These are phyloP conservation scores for Eulemur coronatus DNA, from an alignment of 2,797 vertebrate species.

Conservation along the genomic window DNA sequence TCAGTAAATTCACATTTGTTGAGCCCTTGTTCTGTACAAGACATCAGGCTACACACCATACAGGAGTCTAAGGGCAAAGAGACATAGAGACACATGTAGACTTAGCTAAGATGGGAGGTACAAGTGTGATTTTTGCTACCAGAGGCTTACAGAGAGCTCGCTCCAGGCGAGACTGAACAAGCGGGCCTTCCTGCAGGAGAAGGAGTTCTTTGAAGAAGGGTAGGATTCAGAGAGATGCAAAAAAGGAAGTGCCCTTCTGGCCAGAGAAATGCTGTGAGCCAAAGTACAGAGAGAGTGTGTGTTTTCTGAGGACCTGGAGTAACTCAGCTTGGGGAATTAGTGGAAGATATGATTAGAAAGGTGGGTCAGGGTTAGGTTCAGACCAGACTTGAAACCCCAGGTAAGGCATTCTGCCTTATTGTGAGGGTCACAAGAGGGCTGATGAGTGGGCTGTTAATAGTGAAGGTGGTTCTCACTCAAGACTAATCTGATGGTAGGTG, in stretches of 20 bases:
- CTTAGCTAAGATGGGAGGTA: neutral
- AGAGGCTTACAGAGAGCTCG: neutral
- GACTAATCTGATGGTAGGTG: neutral
- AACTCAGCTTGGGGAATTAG: neutral
- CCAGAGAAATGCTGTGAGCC: neutral
- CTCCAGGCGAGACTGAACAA: neutral
- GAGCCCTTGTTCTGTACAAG: neutral
- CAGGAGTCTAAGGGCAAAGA: neutral
- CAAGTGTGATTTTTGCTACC: neutral
- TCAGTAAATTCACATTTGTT: neutral
- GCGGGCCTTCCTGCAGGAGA: neutral
- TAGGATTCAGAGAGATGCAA: neutral
- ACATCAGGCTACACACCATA: neutral
- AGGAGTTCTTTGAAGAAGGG: neutral
- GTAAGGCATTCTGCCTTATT: neutral
- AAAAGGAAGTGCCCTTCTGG: neutral
- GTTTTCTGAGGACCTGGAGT: neutral
- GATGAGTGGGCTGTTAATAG: neutral
- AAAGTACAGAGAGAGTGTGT: neutral
- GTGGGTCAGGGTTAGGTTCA: neutral
- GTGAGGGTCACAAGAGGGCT: neutral
- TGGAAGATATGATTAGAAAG: neutral
- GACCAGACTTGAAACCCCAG: neutral
- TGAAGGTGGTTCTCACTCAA: neutral
- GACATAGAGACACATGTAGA: neutral